Conservation (phyloP, 1,140 invertebrate genomes). For the Drosophila virilis region DNA sequence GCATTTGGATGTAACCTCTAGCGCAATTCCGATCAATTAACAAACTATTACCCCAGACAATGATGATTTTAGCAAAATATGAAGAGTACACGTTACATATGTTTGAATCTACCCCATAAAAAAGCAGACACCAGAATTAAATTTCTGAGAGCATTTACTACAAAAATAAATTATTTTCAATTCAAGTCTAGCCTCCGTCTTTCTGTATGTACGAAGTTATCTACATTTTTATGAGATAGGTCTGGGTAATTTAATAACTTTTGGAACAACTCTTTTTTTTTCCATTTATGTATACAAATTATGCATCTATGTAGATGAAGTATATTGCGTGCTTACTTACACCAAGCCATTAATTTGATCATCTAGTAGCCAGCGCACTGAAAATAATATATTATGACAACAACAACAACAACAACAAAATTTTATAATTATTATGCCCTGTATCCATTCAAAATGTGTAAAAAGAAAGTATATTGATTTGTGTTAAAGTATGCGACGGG, state of each 20-base stretch:
- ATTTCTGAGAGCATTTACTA: too few relatives aligned
- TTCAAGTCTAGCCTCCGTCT: neutral
- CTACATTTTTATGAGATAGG: too few relatives aligned
- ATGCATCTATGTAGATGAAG: constrained; percentile 17
- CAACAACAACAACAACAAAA: neutral
- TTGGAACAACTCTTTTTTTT: neutral
- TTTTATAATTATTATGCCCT: constrained; percentile 1
- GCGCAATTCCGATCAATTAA: too few relatives aligned
- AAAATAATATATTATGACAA: constrained; percentile 57
- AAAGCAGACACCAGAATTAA: too few relatives aligned
- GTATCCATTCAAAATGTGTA: neutral
- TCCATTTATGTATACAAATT: neutral
- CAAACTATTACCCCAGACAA: too few relatives aligned
- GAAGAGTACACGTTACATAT: too few relatives aligned
- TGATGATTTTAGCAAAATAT: too few relatives aligned
- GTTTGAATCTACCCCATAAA: too few relatives aligned
- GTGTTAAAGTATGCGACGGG: too few relatives aligned
- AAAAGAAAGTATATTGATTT: neutral
- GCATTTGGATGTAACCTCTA: too few relatives aligned
- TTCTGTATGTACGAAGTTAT: neutral
- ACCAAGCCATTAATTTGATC: constrained; percentile 70
- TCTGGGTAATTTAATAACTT: neutral
- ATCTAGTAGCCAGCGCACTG: constrained; percentile 58
- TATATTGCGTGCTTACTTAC: constrained; percentile 31
- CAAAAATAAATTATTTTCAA: neutral